Evolutionary conservation across 2,888 invertebrate species (phyloP), one percentile per base, ranked within the genome.

Genomic region (Acanthosepion esculentum): DNA sequence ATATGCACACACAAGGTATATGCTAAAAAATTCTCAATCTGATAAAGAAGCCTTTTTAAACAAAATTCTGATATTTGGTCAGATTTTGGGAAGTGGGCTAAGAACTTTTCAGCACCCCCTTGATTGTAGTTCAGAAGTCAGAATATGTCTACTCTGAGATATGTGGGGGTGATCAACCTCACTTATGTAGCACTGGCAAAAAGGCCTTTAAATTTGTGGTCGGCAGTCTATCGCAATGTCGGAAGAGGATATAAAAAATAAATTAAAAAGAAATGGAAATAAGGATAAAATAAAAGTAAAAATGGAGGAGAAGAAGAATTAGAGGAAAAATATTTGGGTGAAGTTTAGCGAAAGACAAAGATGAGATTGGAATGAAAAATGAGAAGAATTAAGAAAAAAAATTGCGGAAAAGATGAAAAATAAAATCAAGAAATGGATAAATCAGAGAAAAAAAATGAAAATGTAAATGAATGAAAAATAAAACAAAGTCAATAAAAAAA

Each of bases 291-390:
- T 15, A 78, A 78, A n/a, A 5, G 3, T 33, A 78, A 78, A 15
- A n/a, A 78, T 33, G 78, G n/a, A 33, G 12, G 33, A 78, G 78
- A 78, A 33, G 78, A 78, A 78, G 78, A 78, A 78, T 78, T 33
- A 78, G n/a, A 33, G 78, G 23, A 78, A 33, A 78, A 78, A 78
- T 29, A n/a, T 23, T n/a, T 78, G 78, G 78, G 78, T 2, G 33
- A n/a, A 78, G 78, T 78, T 78, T 78, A 78, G 78, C 78, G n/a
- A n/a, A 64, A 78, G 78, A 78, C 78, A 78, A 33, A 78, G 78
- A 78, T 78, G 78, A 78, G 78, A 78, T 78, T 78, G 78, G 78
- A 78, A 78, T 78, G 78, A 78, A 78, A 78, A 78, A 78, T 78
- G 78, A 78, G 78, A 78, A 33, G 78, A 78, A 78, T 78, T 78